These are phyloP conservation scores for Gortyna flavago DNA, from an alignment of 2,888 invertebrate species.

Conservation along the genomic window DNA sequence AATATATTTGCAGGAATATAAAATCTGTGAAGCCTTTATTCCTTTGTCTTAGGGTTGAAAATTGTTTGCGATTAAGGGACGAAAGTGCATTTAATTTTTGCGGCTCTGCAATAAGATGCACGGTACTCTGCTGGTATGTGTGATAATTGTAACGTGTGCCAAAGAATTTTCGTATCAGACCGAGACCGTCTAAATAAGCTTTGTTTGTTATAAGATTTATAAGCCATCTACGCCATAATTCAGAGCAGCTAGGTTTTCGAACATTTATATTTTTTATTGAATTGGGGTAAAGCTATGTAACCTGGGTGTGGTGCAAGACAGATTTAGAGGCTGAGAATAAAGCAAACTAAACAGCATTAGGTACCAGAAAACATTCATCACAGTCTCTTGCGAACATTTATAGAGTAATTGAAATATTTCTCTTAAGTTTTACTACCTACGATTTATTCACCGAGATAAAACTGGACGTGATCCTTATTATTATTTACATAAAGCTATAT, in stretches of 20 bases:
- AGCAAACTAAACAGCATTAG: constrained; percentile 58
- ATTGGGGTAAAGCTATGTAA: constrained; percentile 28
- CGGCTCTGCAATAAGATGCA: constrained; percentile 66
- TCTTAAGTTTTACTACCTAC: constrained; percentile 49
- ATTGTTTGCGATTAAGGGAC: constrained; percentile 51
- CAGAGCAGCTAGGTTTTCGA: constrained; percentile 31
- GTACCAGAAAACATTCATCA: constrained; percentile 56
- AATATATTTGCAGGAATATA: constrained; percentile 27
- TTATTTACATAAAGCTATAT: constrained; percentile 36
- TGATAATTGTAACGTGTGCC: constrained; percentile 74
- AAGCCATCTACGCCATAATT: constrained; percentile 35
- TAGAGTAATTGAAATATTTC: constrained; percentile 62
- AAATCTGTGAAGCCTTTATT: constrained; percentile 54
- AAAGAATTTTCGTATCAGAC: constrained; percentile 67
- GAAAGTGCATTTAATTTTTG: constrained; percentile 59
- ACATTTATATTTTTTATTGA: constrained; percentile 39
- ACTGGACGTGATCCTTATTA: constrained; percentile 48
- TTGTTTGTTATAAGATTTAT: constrained; percentile 60
- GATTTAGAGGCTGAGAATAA: constrained; percentile 54
- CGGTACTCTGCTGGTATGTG: constrained; percentile 69
- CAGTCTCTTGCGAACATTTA: constrained; percentile 58
- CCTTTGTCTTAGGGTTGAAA: constrained; percentile 63
- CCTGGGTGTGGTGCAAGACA: constrained; percentile 49
- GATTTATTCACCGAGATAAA: constrained; percentile 50
- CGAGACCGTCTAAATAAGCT: constrained; percentile 43